A percentile compares a stretch with the other conserved stretches of the same genome.
These are phyloP conservation scores for Drosophila quinaria DNA, from an alignment of 2,888 invertebrate genomes.

Conservation along the genomic window DNA sequence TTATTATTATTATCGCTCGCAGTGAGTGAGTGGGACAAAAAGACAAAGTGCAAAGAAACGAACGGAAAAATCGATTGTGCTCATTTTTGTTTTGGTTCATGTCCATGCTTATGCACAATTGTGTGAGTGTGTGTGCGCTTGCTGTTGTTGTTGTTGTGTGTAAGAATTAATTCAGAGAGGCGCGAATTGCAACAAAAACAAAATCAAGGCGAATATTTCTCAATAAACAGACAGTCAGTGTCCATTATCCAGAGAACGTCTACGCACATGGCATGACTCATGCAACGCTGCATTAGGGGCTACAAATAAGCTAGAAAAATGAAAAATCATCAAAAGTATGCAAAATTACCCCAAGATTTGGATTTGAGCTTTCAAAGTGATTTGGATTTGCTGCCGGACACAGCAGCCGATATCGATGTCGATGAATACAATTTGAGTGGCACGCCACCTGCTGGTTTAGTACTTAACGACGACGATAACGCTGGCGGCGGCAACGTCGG, in stretches of 20 bases:
- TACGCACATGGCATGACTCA: conserved; percentile 68
- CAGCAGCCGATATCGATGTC: conserved; percentile 77
- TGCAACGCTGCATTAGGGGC: conserved; percentile 30
- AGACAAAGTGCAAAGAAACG: conserved; percentile 3
- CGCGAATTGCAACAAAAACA: conserved; percentile 50
- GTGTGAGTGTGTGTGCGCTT: conserved; percentile 15
- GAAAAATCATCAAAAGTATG: conserved; percentile 86
- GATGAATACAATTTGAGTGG: conserved; percentile 66
- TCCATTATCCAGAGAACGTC: conserved; percentile 26
- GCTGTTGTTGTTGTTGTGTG: conserved; percentile 10
- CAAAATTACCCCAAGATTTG: conserved; percentile 85
- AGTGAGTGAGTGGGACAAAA: conserved; percentile 29
- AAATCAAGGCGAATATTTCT: conserved; percentile 46
- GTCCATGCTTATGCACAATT: conserved; percentile 35
- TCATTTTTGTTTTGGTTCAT: conserved; percentile 78
- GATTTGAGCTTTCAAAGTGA: conserved; percentile 85
- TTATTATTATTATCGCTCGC: conserved; percentile 28
- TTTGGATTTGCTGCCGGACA: conserved; percentile 79
- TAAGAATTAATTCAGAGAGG: conserved; percentile 19
- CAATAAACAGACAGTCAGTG: conserved; percentile 56
- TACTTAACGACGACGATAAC: conserved; percentile 50
- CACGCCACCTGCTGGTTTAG: conserved; percentile 60
- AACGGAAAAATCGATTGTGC: conserved; percentile 83
- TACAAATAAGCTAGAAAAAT: conserved; percentile 67
- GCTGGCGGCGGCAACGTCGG: conserved; percentile 68